Percentiles rank a stretch among this genome's conserved stretches.
phyloP scores from a whole-genome alignment of 2,888 invertebrate genomes.

The Scaptomyza polygonia region DNA sequence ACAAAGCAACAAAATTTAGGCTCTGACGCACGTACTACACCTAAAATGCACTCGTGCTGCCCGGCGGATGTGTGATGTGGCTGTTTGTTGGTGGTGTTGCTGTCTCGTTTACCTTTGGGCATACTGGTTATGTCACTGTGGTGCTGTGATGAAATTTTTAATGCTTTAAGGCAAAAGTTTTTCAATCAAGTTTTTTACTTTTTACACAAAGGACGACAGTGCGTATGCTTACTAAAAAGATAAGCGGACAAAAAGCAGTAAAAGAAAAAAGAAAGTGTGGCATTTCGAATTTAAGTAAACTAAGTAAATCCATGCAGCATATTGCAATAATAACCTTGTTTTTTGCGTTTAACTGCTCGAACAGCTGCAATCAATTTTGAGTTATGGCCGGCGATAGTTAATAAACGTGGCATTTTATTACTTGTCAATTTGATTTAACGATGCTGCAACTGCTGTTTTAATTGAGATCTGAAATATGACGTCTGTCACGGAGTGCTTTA shows the following conservation, averaged over 20 bases:
- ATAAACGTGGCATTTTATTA: slow-evolving; percentile 25
- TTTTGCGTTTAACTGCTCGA: not conserved
- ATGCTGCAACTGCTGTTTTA: slow-evolving; percentile 21
- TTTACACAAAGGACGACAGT: too few species aligned
- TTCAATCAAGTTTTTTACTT: slow-evolving; percentile 71
- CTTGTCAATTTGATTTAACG: slow-evolving; percentile 9
- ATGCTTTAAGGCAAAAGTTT: slow-evolving; percentile 60
- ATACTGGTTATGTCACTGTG: slow-evolving; percentile 18
- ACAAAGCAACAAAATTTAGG: slow-evolving; percentile 16
- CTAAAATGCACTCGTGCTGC: slow-evolving; percentile 15
- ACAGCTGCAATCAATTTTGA: slow-evolving; percentile 34
- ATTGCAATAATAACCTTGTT: slow-evolving; percentile 49
- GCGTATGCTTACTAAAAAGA: too few species aligned
- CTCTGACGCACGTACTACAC: slow-evolving; percentile 23
- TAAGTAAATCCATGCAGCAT: slow-evolving; percentile 19
- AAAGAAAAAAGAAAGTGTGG: too few species aligned
- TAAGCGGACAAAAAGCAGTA: too few species aligned
- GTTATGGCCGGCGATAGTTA: not conserved
- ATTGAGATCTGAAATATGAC: slow-evolving; percentile 32
- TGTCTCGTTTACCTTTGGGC: slow-evolving; percentile 21
- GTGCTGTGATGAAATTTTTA: slow-evolving; percentile 9
- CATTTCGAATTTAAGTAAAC: too few species aligned
- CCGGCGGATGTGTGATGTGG: slow-evolving; percentile 3
- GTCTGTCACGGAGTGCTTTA: slow-evolving; percentile 5
- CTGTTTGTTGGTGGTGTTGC: not conserved